These are phyloP conservation scores for Drosophila koepferae DNA, from an alignment of 2,888 invertebrate genomes.

Conservation along the genomic window DNA sequence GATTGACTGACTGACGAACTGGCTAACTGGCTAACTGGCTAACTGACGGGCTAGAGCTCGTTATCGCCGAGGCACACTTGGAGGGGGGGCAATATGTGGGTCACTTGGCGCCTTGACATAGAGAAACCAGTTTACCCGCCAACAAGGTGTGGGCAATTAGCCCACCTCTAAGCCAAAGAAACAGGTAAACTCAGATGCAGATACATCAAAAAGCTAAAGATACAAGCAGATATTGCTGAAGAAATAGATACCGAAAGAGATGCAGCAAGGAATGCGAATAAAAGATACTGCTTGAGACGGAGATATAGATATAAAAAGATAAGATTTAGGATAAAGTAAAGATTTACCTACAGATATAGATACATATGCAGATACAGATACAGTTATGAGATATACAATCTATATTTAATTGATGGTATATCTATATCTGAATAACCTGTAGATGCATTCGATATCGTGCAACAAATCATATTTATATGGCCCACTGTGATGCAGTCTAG, in stretches of 20 bases:
- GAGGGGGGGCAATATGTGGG: slow-evolving; percentile 53
- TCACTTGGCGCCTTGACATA: slow-evolving; percentile 70
- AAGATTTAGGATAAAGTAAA: not conserved
- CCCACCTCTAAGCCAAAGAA: slow-evolving; percentile 24
- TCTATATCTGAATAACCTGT: not conserved
- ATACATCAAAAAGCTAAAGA: slow-evolving; percentile 1
- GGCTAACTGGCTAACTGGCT: slow-evolving; percentile 2
- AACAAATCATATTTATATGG: slow-evolving; percentile 28
- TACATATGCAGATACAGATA: not conserved
- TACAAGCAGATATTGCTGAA: slow-evolving; percentile 9
- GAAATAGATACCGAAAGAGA: slow-evolving; percentile 15
- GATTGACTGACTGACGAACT: slow-evolving; percentile 20
- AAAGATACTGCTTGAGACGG: not conserved
- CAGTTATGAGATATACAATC: slow-evolving; percentile 6
- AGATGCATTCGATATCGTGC: not conserved
- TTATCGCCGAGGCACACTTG: slow-evolving; percentile 39
- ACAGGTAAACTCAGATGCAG: slow-evolving; percentile 24
- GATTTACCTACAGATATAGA: slow-evolving; percentile 17
- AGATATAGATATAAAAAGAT: slow-evolving; percentile 1
- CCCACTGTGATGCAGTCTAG: not conserved
- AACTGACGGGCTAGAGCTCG: slow-evolving; percentile 41
- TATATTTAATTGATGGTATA: not conserved
- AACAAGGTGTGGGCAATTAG: slow-evolving; percentile 44
- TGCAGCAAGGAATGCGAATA: not conserved
- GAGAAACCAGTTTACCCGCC: slow-evolving; percentile 60